phyloP scores from a whole-genome alignment of 2,797 vertebrate genomes.

The Syngnathus acus region DNA sequence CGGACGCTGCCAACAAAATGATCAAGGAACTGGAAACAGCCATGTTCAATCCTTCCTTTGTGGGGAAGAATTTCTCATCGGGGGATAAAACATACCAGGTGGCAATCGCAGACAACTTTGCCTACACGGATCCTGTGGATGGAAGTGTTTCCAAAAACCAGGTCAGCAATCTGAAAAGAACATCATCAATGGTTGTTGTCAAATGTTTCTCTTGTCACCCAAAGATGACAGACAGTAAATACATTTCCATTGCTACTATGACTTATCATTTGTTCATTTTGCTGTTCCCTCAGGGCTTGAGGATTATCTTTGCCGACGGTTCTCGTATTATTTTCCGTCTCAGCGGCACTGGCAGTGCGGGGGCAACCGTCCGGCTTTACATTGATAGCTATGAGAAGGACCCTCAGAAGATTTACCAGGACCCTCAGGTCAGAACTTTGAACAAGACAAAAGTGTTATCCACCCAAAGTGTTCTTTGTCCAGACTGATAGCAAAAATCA shows the following conservation, averaged over 20 bases:
- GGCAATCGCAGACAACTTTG: slow-evolving; percentile 88
- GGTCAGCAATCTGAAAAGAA: slow-evolving; percentile 63
- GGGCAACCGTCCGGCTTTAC: slow-evolving; percentile 91
- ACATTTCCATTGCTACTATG: slow-evolving; percentile 2
- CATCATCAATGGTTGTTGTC: background rate
- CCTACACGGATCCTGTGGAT: slow-evolving; percentile 92
- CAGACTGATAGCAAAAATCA: background rate
- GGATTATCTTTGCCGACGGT: slow-evolving; percentile 92
- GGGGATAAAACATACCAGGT: slow-evolving; percentile 88
- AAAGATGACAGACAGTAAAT: background rate
- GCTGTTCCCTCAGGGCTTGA: slow-evolving; percentile 74
- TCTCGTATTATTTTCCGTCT: slow-evolving; percentile 96
- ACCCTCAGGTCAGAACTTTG: slow-evolving; percentile 80
- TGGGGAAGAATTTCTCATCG: slow-evolving; percentile 80
- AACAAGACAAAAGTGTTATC: background rate
- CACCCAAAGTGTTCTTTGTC: background rate
- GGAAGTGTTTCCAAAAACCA: slow-evolving; percentile 93
- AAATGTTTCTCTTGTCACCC: background rate
- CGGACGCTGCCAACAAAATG: slow-evolving; percentile 88
- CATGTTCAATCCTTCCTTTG: slow-evolving; percentile 83
- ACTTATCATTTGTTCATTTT: background rate
- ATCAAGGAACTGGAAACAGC: slow-evolving; percentile 84
- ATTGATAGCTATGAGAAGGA: slow-evolving; percentile 98
- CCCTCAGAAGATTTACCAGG: slow-evolving; percentile 80
- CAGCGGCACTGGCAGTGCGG: slow-evolving; percentile 93